Base-by-base conservation (phyloP, 2,113 vertebrate genomes). In the Tauraco erythrolophus region DNA sequence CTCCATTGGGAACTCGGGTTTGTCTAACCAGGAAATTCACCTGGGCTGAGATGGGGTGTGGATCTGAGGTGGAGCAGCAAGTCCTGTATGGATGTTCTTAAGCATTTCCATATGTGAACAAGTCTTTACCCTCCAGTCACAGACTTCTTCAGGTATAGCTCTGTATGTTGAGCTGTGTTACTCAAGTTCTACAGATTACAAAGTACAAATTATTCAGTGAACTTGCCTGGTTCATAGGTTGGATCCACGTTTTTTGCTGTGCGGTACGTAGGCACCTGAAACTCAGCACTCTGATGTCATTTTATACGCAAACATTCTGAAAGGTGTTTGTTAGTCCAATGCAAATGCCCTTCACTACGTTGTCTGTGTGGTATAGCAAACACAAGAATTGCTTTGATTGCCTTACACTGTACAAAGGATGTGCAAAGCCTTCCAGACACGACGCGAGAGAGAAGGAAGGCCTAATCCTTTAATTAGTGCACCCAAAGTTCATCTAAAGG, bases 1-100 rank as follows among this genome's bases (percentile, higher is more conserved):
- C 91, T 94, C 41, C 24, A n/a, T 6, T 46, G 45, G 70, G 68
- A 95, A 65, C 37, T 50, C 4, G 3, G 24, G 24, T 96, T 96
- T 90, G 54, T 56, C 92, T 91, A 89, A 94, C 76, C 45, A 88
- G 77, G 65, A 89, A 94, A 93, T 83, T 90, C 71, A 94, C 41
- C 66, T 82, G 54, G 19, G 30, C 69, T 75, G 50, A 92, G 53
- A 41, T 30, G 23, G 65, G 81, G 78, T 72, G 84, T 93, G 84
- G 74, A 57, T 72, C 45, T 74, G 58, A 84, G 28, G 84, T 41
- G 35, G 61, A 95, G 65, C 7, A 37, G 64, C 5, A 3, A 78
- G 70, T 79, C 57, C 48, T 85, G 13, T 43, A 53, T 79, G 88
- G 92, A 94, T 1, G 0, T 72, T 80, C 41, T 69, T n/a, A 84